Evolutionary conservation across 2,888 invertebrate genomes (phyloP).

Genomic region (Eupsilia transversa): DNA sequence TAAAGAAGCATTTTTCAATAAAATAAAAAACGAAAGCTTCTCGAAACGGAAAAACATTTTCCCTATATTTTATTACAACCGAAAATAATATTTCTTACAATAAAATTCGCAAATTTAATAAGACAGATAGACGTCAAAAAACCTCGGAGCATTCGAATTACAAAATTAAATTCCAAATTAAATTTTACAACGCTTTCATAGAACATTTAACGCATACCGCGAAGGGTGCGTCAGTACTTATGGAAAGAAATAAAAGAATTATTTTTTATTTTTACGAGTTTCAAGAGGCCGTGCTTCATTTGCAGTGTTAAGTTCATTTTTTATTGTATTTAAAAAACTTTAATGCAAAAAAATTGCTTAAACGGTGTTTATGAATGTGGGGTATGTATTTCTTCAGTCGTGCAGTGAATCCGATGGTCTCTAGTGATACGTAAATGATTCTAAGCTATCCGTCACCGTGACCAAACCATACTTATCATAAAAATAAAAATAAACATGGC

Average conservation of each 20-base stretch:
- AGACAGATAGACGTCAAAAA: slow-evolving; percentile 57
- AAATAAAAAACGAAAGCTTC: slow-evolving; percentile 12
- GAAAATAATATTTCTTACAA: slow-evolving; percentile 52
- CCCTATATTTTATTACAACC: slow-evolving; percentile 46
- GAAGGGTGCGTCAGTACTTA: slow-evolving; percentile 62
- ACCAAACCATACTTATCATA: neutral
- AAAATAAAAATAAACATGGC: neutral
- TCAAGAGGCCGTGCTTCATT: slow-evolving; percentile 48
- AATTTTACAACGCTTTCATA: slow-evolving; percentile 81
- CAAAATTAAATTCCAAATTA: slow-evolving; percentile 84
- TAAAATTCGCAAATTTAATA: slow-evolving; percentile 57
- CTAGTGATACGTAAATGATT: neutral
- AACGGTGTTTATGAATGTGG: neutral
- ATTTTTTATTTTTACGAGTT: slow-evolving; percentile 51
- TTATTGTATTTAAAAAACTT: slow-evolving; percentile 26
- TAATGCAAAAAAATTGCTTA: slow-evolving; percentile 12
- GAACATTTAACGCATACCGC: slow-evolving; percentile 76
- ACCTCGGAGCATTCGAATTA: slow-evolving; percentile 77
- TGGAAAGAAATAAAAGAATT: slow-evolving; percentile 51
- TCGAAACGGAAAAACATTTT: slow-evolving; percentile 36
- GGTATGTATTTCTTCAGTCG: neutral
- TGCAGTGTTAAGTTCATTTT: slow-evolving; percentile 44
- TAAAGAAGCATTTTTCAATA: slow-evolving; percentile 19
- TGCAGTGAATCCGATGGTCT: neutral
- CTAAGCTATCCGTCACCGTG: too few species aligned